These are phyloP conservation scores for Albula goreensis DNA, from an alignment of 2,113 vertebrate genomes.

Conservation along the genomic window DNA sequence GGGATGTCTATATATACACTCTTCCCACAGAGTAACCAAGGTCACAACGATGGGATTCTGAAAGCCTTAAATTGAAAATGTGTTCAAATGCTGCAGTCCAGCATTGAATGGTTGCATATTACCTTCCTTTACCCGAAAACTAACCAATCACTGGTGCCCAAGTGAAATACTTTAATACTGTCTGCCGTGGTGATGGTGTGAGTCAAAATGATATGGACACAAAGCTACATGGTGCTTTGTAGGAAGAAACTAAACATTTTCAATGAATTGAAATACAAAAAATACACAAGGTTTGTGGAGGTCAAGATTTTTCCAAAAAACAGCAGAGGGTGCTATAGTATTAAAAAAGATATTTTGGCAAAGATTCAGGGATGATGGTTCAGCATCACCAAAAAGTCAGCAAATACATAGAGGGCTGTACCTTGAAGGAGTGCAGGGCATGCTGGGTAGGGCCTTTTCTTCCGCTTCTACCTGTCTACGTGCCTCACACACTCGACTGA, in stretches of 20 bases:
- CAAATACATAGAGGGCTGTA: slow-evolving; percentile 42
- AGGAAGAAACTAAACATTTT: not conserved
- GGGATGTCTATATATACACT: slow-evolving; percentile 42
- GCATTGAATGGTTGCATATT: no score
- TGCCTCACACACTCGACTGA: slow-evolving; percentile 81
- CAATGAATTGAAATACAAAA: not conserved
- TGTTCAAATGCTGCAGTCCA: not conserved
- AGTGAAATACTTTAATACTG: not conserved
- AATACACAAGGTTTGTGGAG: not conserved
- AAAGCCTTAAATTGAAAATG: slow-evolving; percentile 16
- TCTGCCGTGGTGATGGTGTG: not conserved
- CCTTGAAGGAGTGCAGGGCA: slow-evolving; percentile 65
- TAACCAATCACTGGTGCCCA: not conserved
- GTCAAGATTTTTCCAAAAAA: not conserved
- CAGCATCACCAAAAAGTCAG: not conserved
- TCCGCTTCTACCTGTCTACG: slow-evolving; percentile 67
- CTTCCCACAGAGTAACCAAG: slow-evolving; percentile 11
- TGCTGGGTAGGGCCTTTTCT: slow-evolving; percentile 54
- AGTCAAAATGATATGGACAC: no score
- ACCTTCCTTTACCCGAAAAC: not conserved
- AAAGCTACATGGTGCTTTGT: no score
- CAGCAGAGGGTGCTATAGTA: slow-evolving; percentile 15
- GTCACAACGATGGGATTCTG: slow-evolving; percentile 30
- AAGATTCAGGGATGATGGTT: not conserved
- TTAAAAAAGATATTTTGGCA: not conserved